Evolutionary conservation across 2,797 vertebrate genomes (phyloP).

Genomic region (Enteromius treurensis): DNA sequence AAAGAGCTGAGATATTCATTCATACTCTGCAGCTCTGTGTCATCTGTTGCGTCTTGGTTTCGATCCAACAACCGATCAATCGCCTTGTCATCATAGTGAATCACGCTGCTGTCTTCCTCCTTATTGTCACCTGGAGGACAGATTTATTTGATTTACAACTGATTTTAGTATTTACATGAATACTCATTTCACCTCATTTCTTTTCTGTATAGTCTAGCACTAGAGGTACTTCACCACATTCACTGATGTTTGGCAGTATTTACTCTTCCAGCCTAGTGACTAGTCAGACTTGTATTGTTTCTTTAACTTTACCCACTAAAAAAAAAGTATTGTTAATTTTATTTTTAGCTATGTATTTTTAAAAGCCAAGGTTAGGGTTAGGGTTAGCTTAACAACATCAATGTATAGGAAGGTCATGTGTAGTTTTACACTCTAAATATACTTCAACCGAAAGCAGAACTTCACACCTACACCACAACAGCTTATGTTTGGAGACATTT

Average conservation of each 20-base stretch:
- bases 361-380: not conserved
- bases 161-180: not conserved
- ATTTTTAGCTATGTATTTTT: not conserved
- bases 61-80: slow-evolving; percentile 92
- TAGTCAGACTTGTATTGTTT: not conserved
- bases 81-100: slow-evolving; percentile 97
- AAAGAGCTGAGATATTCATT: slow-evolving; percentile 99
- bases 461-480: not conserved
- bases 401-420: not conserved
- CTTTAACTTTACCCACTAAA: not conserved
- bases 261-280: not conserved
- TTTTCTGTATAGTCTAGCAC: not conserved
- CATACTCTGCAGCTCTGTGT: slow-evolving; percentile 98
- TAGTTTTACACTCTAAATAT: slow-evolving; percentile 1
- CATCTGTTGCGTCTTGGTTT: slow-evolving; percentile 93
- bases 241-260: not conserved
- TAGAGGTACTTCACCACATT: not conserved
- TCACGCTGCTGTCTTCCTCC: slow-evolving; percentile 96
- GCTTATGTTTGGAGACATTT: not conserved
- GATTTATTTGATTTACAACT: not conserved
- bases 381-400: not conserved
- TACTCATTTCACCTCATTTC: not conserved
- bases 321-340: not conserved
- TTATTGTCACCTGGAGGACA: slow-evolving; percentile 87
- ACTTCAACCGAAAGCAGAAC: not conserved